Evolutionary conservation across 2,797 vertebrate species (phyloP).

Genomic region (Mallotus villosus): DNA sequence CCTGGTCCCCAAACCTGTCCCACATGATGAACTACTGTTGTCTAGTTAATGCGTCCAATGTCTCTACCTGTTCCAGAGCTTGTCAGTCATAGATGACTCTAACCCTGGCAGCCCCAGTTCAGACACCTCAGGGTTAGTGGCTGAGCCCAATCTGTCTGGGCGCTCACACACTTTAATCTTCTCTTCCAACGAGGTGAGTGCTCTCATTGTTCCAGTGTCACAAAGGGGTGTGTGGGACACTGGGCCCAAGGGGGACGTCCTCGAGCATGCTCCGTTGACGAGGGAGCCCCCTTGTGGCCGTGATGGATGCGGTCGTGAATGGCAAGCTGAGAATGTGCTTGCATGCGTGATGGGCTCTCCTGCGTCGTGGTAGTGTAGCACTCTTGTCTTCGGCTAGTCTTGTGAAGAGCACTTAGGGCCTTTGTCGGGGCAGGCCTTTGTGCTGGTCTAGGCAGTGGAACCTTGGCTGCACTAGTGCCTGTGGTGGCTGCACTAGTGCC

Average conservation of each 20-base stretch:
- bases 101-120: conserved; percentile 85
- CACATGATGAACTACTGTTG: not conserved
- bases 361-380: conserved; percentile 33
- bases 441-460: too few relatives aligned
- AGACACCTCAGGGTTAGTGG: conserved; percentile 90
- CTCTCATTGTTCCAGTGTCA: conserved; percentile 66
- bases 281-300: conserved; percentile 40
- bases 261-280: conserved; percentile 67
- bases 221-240: conserved; percentile 60
- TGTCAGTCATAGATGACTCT: conserved; percentile 94
- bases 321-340: conserved; percentile 45
- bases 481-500: too few relatives aligned
- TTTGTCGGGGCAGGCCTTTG: not conserved
- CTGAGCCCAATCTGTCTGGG: conserved; percentile 92
- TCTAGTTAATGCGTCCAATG: conserved; percentile 78
- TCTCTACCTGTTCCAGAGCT: conserved; percentile 93
- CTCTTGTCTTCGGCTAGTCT: conserved; percentile 31
- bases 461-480: too few relatives aligned
- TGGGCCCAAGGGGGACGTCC: conserved; percentile 55
- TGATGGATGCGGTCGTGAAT: conserved; percentile 47
- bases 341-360: conserved; percentile 54
- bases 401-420: not conserved
- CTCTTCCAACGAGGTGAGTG: conserved; percentile 97
- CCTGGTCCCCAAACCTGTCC: not conserved
- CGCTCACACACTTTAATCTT: conserved; percentile 94